A percentile compares a stretch with the other conserved stretches of the same genome.
phyloP scores from a whole-genome alignment of 2,888 invertebrate species.

The Lucinisca nassula region DNA sequence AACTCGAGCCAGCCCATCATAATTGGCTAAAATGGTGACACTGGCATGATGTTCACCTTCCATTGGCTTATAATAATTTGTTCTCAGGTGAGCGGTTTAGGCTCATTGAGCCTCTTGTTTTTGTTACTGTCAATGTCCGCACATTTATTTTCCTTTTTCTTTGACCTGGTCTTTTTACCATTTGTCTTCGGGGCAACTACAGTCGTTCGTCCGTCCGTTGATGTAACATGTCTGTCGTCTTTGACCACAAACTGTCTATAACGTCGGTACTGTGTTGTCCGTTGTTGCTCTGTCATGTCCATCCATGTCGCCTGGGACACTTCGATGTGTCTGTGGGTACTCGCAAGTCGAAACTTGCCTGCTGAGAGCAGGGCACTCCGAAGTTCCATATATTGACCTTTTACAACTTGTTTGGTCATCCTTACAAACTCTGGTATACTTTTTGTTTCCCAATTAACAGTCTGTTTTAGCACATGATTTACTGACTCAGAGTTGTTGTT shows the following conservation, averaged over 20 bases:
- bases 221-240: neutral
- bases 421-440: neutral
- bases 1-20: too few relatives aligned
- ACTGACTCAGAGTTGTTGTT: constrained; percentile 18
- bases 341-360: neutral
- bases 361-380: neutral
- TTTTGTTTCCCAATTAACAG: constrained; percentile 4
- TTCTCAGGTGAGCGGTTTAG: too few relatives aligned
- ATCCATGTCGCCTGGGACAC: neutral
- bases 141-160: neutral
- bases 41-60: too few relatives aligned
- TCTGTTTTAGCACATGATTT: constrained; percentile 6
- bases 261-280: neutral
- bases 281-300: neutral
- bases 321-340: neutral
- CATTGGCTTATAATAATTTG: too few relatives aligned
- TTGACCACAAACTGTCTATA: neutral
- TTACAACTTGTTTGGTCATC: neutral
- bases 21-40: too few relatives aligned
- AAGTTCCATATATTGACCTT: neutral
- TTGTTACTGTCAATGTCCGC: neutral
- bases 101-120: too few relatives aligned
- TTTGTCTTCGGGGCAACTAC: neutral
- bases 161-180: neutral
- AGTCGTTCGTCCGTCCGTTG: neutral